Conservation (phyloP, 2,113 vertebrate genomes). For the Dendropsophus ebraccatus region DNA sequence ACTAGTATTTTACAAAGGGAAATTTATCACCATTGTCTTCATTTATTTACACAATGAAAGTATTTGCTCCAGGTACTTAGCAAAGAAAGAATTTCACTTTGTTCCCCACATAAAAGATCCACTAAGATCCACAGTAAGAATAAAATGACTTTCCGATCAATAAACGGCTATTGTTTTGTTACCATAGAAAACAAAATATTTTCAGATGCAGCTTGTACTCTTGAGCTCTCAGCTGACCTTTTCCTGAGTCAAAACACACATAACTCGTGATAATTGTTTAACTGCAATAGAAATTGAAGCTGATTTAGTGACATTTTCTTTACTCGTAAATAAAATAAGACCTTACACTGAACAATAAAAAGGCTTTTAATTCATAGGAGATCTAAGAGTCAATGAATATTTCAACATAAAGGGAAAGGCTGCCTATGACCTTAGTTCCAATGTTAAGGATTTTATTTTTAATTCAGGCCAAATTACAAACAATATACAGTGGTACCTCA, state of each 20-base stretch:
- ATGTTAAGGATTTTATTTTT: background rate
- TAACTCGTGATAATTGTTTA: conserved; percentile 9
- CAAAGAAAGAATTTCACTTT: conserved; percentile 4
- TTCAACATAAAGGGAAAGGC: background rate
- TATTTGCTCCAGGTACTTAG: background rate
- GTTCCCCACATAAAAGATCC: background rate
- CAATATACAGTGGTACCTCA: too few species aligned
- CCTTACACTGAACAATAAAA: background rate
- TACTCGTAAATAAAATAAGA: background rate
- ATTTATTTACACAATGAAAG: conserved; percentile 3
- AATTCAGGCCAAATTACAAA: too few species aligned
- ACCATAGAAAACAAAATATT: conserved; percentile 31
- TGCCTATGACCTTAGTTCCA: background rate
- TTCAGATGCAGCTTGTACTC: background rate
- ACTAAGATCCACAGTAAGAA: background rate
- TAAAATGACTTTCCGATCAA: conserved; percentile 26
- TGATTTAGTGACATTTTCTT: conserved; percentile 1
- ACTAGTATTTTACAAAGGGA: background rate
- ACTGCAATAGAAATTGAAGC: background rate
- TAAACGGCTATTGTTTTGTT: conserved; percentile 36
- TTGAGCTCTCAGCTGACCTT: background rate
- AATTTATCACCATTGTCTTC: background rate
- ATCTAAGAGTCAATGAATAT: background rate
- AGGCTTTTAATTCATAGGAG: background rate
- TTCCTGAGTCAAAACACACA: background rate